Percentiles rank a stretch among this genome's conserved stretches.
Evolutionary conservation across 2,888 invertebrate species (phyloP).

Genomic region (Callinectes sapidus): DNA sequence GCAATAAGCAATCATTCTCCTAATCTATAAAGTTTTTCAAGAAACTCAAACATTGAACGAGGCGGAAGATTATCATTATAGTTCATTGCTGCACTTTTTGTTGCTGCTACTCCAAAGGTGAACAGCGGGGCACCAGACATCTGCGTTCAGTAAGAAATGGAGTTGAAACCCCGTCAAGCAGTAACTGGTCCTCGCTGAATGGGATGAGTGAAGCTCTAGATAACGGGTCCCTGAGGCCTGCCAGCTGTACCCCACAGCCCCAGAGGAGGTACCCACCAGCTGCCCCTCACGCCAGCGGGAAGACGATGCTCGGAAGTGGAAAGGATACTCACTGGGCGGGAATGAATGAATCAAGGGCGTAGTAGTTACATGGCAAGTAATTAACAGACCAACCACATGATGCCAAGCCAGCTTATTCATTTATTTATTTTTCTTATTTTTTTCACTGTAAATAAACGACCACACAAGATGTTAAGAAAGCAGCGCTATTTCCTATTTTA

Average conservation of each 20-base stretch:
- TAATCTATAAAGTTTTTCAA: background rate
- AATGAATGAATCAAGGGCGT: constrained; percentile 24
- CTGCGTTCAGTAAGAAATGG: constrained; percentile 10
- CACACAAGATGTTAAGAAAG: background rate
- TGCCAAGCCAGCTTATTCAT: background rate
- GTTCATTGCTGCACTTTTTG: background rate
- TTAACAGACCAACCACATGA: background rate
- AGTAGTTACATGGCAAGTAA: background rate
- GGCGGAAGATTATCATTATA: background rate
- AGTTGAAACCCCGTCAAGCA: background rate
- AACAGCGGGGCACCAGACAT: background rate
- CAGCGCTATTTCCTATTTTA: background rate
- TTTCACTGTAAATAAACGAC: background rate
- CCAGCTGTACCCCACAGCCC: background rate
- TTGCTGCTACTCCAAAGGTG: background rate
- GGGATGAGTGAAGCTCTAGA: background rate
- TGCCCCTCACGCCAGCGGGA: constrained; percentile 7
- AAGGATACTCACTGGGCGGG: constrained; percentile 14
- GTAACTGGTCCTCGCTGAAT: background rate
- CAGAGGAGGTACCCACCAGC: background rate
- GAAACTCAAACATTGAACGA: background rate
- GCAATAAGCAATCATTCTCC: background rate
- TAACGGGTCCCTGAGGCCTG: constrained; percentile 24
- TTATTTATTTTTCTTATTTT: background rate
- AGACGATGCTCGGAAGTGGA: constrained; percentile 30